Percentiles rank a stretch among this genome's conserved stretches.
These are phyloP conservation scores for Onychorhynchus coronatus DNA, from an alignment of 2,113 vertebrate species.

Conservation along the genomic window DNA sequence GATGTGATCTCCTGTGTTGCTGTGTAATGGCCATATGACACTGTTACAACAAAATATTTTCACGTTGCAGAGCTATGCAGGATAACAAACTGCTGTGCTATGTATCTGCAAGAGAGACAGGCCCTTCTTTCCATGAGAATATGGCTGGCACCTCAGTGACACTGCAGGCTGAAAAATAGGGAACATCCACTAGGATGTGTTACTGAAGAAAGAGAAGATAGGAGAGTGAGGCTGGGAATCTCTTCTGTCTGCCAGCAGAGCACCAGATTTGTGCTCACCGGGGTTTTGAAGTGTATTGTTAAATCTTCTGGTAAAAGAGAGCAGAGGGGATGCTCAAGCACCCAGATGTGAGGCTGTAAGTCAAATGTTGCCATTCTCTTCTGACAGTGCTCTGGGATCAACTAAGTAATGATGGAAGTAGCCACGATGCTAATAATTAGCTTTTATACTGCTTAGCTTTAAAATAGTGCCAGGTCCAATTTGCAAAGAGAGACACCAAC, in stretches of 20 bases:
- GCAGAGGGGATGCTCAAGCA: not conserved
- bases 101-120: not conserved
- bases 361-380: not conserved
- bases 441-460: not conserved
- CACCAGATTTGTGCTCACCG: not conserved
- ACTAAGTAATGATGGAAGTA: not conserved
- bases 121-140: not conserved
- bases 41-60: not conserved
- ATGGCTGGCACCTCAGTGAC: not conserved
- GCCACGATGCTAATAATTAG: not conserved
- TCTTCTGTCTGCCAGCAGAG: not conserved
- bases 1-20: not conserved
- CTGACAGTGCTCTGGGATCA: fast-evolving
- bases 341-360: fast-evolving
- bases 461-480: not conserved
- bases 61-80: not conserved
- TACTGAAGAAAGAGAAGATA: not conserved
- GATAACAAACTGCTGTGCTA: not conserved
- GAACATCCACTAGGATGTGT: not conserved
- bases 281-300: fast-evolving
- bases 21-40: not conserved
- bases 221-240: not conserved
- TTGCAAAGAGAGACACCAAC: not conserved
- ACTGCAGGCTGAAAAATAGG: not conserved
- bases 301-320: not conserved